Base-by-base conservation (phyloP, 2,113 vertebrate species). In the Apeltes quadracus region DNA sequence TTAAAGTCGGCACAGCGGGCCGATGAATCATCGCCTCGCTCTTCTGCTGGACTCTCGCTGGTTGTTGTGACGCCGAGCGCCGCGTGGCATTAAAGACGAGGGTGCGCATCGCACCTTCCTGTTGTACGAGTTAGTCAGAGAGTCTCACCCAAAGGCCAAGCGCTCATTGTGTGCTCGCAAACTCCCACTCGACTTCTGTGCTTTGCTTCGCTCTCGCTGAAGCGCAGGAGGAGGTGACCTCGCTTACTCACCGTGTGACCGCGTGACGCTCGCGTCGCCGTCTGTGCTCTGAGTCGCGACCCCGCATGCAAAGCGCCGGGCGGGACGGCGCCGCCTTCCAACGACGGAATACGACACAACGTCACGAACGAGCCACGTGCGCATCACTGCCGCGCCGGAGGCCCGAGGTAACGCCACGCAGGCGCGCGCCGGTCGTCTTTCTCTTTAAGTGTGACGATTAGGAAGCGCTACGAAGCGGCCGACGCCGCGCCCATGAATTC, bases 151-250 rank as follows among this genome's bases (percentile, higher is more conserved):
- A 18, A 44, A 50, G 59, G 58, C 70, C 67, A 84, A 82, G 80
- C 66, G 75, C 29, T 81, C 69, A 50, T 64, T 54, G 80, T 65
- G 66, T 66, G 67, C 61, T 75, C 32, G 18, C 29, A 58, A 72
- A 81, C 85, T 84, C 83, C 81, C 83, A 87, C 79, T 2, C 32
- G 10, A 72, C 84, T 32, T 87, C 85, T 84, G 69, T 61, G 51
- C 59, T 54, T 18, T 15, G 34, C 70, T 68, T 53, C 25, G 58
- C 72, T 82, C 75, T 39, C 48, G 20, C 68, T 8, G 61, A 46
- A 48, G 50, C 56, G 32, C 32, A 34, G 32, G 5, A 18, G 53
- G 39, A 43, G 66, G 81, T 23, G 56, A 76, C 27, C 62, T 76
- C 54, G 82, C 38, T 29, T 34, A n/a, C n/a, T n/a, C n/a, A n/a